Evolutionary conservation across 2,113 vertebrate genomes (phyloP), one percentile per base, ranked within the genome.

Genomic region (Prolemur simus): DNA sequence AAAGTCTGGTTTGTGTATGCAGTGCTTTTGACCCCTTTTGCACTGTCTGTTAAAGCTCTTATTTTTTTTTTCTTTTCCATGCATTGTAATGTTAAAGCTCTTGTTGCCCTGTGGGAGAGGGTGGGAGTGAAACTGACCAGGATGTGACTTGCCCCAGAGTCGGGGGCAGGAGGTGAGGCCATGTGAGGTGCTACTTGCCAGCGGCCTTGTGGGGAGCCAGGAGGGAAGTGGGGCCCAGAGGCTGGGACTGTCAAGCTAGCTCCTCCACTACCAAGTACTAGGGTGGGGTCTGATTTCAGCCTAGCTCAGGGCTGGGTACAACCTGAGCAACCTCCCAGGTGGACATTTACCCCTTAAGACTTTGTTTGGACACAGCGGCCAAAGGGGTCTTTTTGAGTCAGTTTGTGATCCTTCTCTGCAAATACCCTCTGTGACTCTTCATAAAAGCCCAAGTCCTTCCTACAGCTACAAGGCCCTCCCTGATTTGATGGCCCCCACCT

Each of bases 1-100:
- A 89, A 95, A 92, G 89, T 95, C 92, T 96, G 2, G 0, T 94
- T 91, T 93, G 66, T 94, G 88, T 97, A 94, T 97, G 95, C 7
- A 45, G 54, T 1, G 6, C 78, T 56, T 77, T 95, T 91, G 52
- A 78, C 63, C 84, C 15, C 76, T 54, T 95, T 92, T 94, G 42
- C 56, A 83, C 56, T 95, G 73, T 95, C 87, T 92, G 83, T 90
- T 77, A 85, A 89, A n/a, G 52, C 0, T 0, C 54, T 96, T 81
- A n/a, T n/a, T n/a, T n/a, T n/a, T n/a, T n/a, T n/a, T n/a, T n/a
- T n/a, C n/a, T n/a, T n/a, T n/a, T n/a, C n/a, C n/a, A n/a, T n/a
- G n/a, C n/a, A n/a, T n/a, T n/a, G n/a, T n/a, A n/a, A n/a, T 92
- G 83, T 90, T 77, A 85, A 89, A n/a, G 52, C 0, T 0, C 54